Evolutionary conservation across 1,140 invertebrate genomes (phyloP).

Genomic region (Heliconius hermathena): DNA sequence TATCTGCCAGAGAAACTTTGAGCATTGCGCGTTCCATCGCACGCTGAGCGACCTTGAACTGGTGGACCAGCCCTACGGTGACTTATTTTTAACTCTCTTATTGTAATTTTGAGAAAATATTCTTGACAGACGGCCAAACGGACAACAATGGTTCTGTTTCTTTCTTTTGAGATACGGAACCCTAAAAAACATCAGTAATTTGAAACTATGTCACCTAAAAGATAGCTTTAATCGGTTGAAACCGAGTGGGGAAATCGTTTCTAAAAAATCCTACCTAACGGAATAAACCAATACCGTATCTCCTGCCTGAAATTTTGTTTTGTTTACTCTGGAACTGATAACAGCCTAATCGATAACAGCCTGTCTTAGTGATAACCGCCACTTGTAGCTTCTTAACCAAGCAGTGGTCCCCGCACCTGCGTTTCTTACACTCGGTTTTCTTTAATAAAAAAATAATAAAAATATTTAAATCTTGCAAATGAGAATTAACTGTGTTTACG

Average conservation of each 20-base stretch:
- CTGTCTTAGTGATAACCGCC: slow-evolving; percentile 48
- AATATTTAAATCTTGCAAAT: slow-evolving; percentile 45
- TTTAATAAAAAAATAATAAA: not conserved
- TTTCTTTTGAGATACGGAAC: no score
- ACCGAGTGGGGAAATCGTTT: slow-evolving; percentile 21
- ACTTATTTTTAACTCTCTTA: no score
- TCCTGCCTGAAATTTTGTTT: slow-evolving; percentile 44
- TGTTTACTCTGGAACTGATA: slow-evolving; percentile 60
- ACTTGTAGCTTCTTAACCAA: not conserved
- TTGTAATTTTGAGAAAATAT: no score
- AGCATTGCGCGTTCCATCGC: no score
- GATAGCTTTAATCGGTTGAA: slow-evolving; percentile 17
- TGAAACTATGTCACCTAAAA: slow-evolving; percentile 8
- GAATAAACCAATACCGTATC: slow-evolving; percentile 43
- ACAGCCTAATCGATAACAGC: slow-evolving; percentile 49
- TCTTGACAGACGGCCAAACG: no score
- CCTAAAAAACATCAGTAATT: no score
- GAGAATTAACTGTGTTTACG: slow-evolving; percentile 61
- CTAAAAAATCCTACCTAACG: slow-evolving; percentile 17
- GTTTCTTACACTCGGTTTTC: not conserved
- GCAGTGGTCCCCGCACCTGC: not conserved
- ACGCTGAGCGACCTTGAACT: no score
- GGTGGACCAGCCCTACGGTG: no score
- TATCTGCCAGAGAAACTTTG: no score
- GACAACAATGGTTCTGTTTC: no score